phyloP scores from a whole-genome alignment of 2,113 vertebrate species.

The Butorides virescens region DNA sequence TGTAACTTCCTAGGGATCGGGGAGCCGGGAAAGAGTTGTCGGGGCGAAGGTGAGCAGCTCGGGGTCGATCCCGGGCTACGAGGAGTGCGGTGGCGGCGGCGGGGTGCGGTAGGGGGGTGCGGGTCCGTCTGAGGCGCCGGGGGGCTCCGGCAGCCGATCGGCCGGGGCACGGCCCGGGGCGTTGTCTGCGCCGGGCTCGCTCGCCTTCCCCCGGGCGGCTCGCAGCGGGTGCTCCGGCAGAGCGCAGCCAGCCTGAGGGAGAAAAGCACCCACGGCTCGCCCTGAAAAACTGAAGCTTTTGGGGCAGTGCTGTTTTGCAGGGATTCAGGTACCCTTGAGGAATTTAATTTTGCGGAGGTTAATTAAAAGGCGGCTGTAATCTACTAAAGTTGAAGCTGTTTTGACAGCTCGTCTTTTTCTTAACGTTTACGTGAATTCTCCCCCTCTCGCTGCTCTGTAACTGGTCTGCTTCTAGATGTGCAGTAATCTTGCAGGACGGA shows the following conservation, averaged over 20 bases:
- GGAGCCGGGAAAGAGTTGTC: background rate
- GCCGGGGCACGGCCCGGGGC: background rate
- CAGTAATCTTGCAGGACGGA: background rate
- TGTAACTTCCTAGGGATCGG: background rate
- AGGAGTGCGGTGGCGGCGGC: background rate
- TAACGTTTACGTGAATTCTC: background rate
- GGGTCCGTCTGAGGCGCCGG: background rate
- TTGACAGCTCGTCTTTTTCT: background rate
- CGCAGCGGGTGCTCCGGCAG: background rate
- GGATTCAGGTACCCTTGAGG: background rate
- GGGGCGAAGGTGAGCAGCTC: background rate
- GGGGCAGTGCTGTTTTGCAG: background rate
- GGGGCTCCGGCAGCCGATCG: background rate
- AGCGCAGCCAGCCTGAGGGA: background rate
- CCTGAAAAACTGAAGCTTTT: background rate
- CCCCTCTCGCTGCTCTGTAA: background rate
- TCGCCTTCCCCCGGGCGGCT: background rate
- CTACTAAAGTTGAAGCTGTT: background rate
- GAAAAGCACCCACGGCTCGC: fast-evolving
- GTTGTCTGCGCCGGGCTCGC: fast-evolving
- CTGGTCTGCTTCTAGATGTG: background rate
- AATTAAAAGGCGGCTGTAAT: background rate
- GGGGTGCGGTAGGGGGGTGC: background rate
- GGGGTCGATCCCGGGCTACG: background rate
- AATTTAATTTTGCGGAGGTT: background rate